Conservation (phyloP, 2,113 vertebrate species). For the Serilophus lunatus region DNA sequence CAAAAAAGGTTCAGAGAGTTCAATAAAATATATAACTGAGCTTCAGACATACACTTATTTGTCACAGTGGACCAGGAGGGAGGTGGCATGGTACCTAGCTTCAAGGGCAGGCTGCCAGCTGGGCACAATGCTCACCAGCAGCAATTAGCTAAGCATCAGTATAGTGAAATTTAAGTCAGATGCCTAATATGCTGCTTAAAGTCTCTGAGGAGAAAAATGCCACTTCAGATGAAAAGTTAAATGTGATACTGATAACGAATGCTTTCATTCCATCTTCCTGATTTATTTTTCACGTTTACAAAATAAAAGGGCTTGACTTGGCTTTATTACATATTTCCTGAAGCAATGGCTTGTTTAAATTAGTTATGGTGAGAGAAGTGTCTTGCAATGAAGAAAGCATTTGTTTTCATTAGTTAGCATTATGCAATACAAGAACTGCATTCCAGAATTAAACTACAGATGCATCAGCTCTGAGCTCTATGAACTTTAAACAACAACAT, state of each 20-base stretch:
- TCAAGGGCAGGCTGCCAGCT: not conserved
- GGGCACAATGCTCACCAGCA: not conserved
- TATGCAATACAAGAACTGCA: not conserved
- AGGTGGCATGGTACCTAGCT: not conserved
- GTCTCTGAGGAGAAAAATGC: not conserved
- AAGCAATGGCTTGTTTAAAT: not conserved
- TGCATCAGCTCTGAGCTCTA: not conserved
- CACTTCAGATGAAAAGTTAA: not conserved
- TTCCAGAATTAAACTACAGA: not conserved
- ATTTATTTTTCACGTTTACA: not conserved
- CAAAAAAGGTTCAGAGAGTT: not conserved
- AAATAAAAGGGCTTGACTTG: not conserved
- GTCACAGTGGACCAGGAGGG: not conserved
- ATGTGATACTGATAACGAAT: not conserved
- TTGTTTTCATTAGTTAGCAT: conserved; percentile 1
- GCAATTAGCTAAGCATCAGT: not conserved
- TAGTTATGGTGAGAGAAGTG: not conserved
- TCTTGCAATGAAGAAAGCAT: not conserved
- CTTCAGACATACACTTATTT: not conserved
- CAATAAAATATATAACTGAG: not conserved
- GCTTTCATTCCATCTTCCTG: not conserved
- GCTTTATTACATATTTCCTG: not conserved
- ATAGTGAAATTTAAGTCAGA: not conserved
- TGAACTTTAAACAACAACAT: not conserved
- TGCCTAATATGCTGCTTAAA: not conserved